Conservation (phyloP, 2,888 invertebrate species). For the Pharmacophagus antenor region DNA sequence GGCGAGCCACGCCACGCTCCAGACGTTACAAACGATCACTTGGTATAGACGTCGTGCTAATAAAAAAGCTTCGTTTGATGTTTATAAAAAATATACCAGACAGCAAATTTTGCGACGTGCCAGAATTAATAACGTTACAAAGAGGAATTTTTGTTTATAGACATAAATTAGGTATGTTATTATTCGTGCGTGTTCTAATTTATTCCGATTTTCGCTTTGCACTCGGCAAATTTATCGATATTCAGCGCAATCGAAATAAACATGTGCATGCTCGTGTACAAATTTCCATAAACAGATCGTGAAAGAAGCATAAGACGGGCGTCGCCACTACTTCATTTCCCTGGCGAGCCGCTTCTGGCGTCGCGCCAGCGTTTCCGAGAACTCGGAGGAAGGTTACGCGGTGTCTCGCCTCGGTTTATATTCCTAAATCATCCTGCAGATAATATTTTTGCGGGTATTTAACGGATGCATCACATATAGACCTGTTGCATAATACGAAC, state of each 20-base stretch:
- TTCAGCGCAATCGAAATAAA: slow-evolving; percentile 56
- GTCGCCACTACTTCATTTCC: slow-evolving; percentile 72
- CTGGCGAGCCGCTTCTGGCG: slow-evolving; percentile 66
- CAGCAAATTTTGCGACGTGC: slow-evolving; percentile 22
- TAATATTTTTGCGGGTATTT: slow-evolving; percentile 58
- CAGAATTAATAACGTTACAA: slow-evolving; percentile 34
- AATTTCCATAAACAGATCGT: slow-evolving; percentile 72
- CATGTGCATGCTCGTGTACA: slow-evolving; percentile 46
- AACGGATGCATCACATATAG: slow-evolving; percentile 34
- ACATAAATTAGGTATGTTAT: slow-evolving; percentile 38
- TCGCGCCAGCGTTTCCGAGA: slow-evolving; percentile 74
- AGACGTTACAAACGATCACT: slow-evolving; percentile 46
- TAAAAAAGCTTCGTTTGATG: slow-evolving; percentile 30
- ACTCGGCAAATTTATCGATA: slow-evolving; percentile 46
- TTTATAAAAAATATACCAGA: slow-evolving; percentile 29
- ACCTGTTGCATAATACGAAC: slow-evolving; percentile 18
- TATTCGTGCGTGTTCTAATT: slow-evolving; percentile 33
- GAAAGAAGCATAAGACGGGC: slow-evolving; percentile 64
- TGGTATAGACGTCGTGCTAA: slow-evolving; percentile 17
- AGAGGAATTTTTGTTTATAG: slow-evolving; percentile 37
- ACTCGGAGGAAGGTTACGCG: slow-evolving; percentile 76
- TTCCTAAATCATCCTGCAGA: slow-evolving; percentile 73
- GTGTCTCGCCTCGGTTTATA: slow-evolving; percentile 76
- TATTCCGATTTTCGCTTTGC: slow-evolving; percentile 40
- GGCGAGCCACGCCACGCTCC: slow-evolving; percentile 49